Conservation (phyloP, 2,113 vertebrate species). For the Butastur rufipennis region DNA sequence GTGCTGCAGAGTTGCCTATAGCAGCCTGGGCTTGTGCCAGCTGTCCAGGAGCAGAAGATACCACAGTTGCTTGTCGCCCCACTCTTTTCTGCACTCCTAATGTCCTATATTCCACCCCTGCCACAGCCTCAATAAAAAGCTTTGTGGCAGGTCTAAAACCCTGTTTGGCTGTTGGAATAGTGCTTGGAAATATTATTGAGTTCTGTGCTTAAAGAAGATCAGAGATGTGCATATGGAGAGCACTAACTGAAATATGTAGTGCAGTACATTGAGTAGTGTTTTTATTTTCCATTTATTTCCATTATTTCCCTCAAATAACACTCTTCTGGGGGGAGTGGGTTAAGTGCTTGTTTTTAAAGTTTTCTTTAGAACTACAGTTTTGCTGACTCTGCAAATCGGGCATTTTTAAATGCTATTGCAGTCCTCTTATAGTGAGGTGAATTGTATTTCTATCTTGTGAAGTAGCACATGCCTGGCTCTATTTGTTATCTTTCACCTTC, state of each 20-base stretch:
- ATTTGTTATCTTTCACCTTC: constrained; percentile 16
- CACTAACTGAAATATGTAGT: not conserved
- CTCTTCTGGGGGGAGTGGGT: not conserved
- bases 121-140: not conserved
- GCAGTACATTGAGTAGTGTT: not conserved
- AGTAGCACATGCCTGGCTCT: not conserved
- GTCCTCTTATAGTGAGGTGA: not conserved
- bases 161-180: not conserved
- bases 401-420: not conserved
- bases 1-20: not conserved
- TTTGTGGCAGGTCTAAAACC: not conserved
- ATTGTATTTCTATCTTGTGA: not conserved
- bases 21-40: not conserved
- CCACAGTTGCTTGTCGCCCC: fast-evolving
- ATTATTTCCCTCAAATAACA: not conserved
- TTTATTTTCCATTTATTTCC: not conserved
- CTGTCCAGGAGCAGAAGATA: not conserved
- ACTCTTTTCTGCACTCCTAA: not conserved
- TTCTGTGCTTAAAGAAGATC: not conserved
- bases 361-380: not conserved
- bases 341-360: not conserved
- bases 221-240: not conserved
- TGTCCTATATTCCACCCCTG: not conserved
- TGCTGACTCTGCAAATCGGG: not conserved
- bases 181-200: not conserved